phyloP scores from a whole-genome alignment of 2,113 vertebrate species.

The Pseudorhombus dupliciocellatus region DNA sequence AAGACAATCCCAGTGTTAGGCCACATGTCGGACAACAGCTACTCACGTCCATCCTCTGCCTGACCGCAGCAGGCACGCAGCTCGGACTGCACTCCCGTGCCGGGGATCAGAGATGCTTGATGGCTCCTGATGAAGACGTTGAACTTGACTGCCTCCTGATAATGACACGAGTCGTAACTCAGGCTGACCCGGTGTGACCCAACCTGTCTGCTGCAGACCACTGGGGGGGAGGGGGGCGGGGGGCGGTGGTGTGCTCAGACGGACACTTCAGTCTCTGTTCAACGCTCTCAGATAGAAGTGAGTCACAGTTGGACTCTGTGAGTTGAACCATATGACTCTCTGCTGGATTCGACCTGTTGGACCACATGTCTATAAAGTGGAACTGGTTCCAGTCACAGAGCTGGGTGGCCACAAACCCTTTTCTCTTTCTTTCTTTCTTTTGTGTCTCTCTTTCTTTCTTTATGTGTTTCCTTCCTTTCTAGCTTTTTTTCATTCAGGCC shows the following conservation, averaged over 20 bases:
- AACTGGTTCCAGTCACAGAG: slow-evolving; percentile 18
- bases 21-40: slow-evolving; percentile 48
- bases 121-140: slow-evolving; percentile 40
- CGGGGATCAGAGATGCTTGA: slow-evolving; percentile 40
- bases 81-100: slow-evolving; percentile 26
- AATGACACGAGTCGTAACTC: slow-evolving; percentile 40
- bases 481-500: too few relatives aligned
- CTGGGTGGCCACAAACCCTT: slow-evolving; percentile 43
- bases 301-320: slow-evolving; percentile 43
- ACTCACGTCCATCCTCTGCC: slow-evolving; percentile 43
- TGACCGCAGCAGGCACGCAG: neutral
- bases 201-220: slow-evolving; percentile 34
- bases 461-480: neutral
- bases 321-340: slow-evolving; percentile 26
- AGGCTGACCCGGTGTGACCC: slow-evolving; percentile 27
- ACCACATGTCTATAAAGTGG: slow-evolving; percentile 48
- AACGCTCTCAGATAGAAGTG: slow-evolving; percentile 30
- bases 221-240: too few relatives aligned
- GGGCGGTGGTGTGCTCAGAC: too few relatives aligned
- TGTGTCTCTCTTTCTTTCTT: neutral
- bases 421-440: slow-evolving; percentile 11
- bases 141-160: slow-evolving; percentile 27
- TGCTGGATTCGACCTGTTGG: slow-evolving; percentile 41
- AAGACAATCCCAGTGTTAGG: slow-evolving; percentile 49
- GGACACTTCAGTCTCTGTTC: slow-evolving; percentile 5